Conservation (phyloP, 2,113 vertebrate genomes). For the Catagonus wagneri region DNA sequence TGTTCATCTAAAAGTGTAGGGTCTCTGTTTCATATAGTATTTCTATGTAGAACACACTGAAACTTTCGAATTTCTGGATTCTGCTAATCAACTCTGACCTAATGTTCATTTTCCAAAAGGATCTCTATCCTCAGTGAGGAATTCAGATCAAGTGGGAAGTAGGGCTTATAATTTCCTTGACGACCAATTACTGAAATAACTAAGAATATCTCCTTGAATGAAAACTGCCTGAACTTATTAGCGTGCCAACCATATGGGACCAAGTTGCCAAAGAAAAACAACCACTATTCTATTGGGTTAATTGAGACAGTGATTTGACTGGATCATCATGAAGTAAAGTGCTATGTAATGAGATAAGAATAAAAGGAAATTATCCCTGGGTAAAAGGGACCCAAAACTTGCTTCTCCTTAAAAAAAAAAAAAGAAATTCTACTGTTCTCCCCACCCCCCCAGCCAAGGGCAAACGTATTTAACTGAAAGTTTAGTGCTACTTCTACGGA, state of each 20-base stretch:
- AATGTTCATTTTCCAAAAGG: background rate
- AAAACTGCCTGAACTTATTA: conserved; percentile 7
- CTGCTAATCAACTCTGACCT: background rate
- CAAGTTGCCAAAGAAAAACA: conserved; percentile 38
- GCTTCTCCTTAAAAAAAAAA: background rate
- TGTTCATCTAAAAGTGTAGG: background rate
- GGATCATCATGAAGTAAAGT: conserved; percentile 14
- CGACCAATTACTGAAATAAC: conserved; percentile 52
- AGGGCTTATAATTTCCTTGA: background rate
- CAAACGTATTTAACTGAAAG: background rate
- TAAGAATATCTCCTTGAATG: background rate
- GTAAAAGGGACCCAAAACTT: background rate
- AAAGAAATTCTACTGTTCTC: background rate
- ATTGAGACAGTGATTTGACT: background rate
- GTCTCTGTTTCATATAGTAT: background rate
- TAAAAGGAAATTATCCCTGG: background rate
- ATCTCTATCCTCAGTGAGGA: background rate
- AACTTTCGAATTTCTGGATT: background rate
- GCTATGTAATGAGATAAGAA: background rate
- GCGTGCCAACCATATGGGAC: background rate
- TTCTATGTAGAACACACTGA: background rate
- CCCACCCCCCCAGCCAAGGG: background rate
- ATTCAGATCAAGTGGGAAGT: background rate
- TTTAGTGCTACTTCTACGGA: conserved; percentile 32
- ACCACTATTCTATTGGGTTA: background rate